Evolutionary conservation across 2,888 invertebrate genomes (phyloP).

Genomic region (Caenorhabditis uteleia): DNA sequence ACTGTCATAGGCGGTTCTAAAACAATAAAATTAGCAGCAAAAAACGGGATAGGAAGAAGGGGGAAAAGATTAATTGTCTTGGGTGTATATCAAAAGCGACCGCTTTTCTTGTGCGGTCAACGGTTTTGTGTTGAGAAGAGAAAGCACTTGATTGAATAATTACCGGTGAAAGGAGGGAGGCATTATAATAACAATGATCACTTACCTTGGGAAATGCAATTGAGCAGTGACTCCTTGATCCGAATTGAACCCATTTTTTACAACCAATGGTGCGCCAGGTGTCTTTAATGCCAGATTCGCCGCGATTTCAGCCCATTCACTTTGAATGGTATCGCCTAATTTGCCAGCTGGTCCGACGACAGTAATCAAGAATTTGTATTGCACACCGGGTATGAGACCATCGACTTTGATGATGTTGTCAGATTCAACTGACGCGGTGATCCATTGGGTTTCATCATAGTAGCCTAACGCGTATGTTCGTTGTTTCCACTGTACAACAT

Average conservation of each 20-base stretch:
- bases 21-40: too few relatives aligned
- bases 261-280: conserved; percentile 42
- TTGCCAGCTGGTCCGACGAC: conserved; percentile 59
- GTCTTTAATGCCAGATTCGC: conserved; percentile 13
- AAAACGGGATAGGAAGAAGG: too few relatives aligned
- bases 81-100: too few relatives aligned
- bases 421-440: conserved; percentile 66
- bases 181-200: conserved; percentile 7
- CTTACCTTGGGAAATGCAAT: conserved; percentile 48
- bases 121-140: conserved; percentile 10
- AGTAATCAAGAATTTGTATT: conserved; percentile 63
- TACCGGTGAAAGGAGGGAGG: conserved; percentile 4
- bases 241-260: conserved; percentile 56
- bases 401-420: conserved; percentile 55
- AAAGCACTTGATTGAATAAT: conserved; percentile 5
- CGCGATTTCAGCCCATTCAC: conserved; percentile 59
- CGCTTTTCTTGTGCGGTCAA: too few relatives aligned
- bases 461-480: conserved; percentile 42
- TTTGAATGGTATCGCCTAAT: conserved; percentile 55
- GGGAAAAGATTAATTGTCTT: too few relatives aligned
- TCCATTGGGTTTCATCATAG: conserved; percentile 62
- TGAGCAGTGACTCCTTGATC: conserved; percentile 58
- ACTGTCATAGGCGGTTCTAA: conserved; percentile 45
- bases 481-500: conserved; percentile 58
- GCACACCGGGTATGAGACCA: conserved; percentile 63